Conservation (phyloP, 2,888 invertebrate species). For the Philereme vetulata region DNA sequence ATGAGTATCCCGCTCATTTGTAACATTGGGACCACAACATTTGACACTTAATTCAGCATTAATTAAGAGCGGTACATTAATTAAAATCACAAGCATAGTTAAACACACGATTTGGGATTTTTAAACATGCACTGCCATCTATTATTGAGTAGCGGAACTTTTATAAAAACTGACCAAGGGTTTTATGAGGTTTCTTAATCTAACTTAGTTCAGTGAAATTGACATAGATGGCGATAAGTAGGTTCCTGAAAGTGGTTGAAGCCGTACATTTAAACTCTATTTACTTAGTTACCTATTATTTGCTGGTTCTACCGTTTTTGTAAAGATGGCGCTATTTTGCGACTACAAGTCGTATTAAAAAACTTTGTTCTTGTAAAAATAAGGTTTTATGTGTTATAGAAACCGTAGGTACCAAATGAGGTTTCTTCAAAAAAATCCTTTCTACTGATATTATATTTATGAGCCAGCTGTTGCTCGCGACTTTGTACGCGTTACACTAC, state of each 20-base stretch:
- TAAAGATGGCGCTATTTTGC: not conserved
- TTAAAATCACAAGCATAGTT: not conserved
- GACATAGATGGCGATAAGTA: not conserved
- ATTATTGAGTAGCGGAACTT: constrained; percentile 1
- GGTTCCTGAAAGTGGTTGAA: too few species aligned
- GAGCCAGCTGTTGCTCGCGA: too few species aligned
- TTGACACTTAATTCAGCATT: constrained; percentile 1
- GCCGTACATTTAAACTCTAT: too few species aligned
- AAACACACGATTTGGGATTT: not conserved
- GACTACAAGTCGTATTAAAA: too few species aligned
- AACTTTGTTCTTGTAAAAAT: too few species aligned
- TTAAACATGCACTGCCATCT: not conserved
- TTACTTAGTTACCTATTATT: too few species aligned
- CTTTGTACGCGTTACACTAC: too few species aligned
- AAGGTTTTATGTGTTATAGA: too few species aligned
- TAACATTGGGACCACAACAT: not conserved
- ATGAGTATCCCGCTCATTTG: not conserved
- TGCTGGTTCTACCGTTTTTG: not conserved
- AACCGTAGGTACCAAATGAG: too few species aligned
- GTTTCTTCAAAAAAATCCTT: too few species aligned
- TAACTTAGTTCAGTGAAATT: not conserved
- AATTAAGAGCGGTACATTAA: not conserved
- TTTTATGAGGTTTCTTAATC: not conserved
- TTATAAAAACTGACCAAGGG: not conserved
- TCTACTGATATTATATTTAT: too few species aligned